These are phyloP conservation scores for Hyposoter dolosus DNA, from an alignment of 2,888 invertebrate species.

Conservation along the genomic window DNA sequence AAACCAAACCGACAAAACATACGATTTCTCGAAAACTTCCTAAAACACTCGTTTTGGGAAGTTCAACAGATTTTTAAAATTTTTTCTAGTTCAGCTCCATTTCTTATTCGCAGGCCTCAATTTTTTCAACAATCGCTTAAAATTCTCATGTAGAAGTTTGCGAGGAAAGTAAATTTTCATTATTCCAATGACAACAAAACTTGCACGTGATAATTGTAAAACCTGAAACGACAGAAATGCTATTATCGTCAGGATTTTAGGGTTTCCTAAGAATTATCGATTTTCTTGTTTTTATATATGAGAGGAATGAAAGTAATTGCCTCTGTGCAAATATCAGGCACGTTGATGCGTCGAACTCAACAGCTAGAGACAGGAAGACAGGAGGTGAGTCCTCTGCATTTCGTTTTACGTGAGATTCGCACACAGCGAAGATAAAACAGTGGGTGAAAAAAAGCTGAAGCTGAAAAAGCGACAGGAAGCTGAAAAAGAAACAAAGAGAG, in stretches of 20 bases:
- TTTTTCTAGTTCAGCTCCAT: neutral
- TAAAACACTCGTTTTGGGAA: neutral
- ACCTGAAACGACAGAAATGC: neutral
- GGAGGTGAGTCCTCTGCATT: conserved; percentile 50
- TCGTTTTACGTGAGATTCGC: conserved; percentile 40
- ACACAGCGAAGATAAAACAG: conserved; percentile 9
- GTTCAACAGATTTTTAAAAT: too few species aligned
- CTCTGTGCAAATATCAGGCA: conserved; percentile 2
- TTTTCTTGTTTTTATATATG: conserved; percentile 19
- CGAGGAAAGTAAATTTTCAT: neutral
- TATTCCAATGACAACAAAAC: neutral
- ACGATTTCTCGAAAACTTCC: conserved; percentile 41
- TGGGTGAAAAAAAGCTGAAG: conserved; percentile 32
- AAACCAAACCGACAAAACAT: conserved; percentile 22
- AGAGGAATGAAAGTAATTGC: neutral
- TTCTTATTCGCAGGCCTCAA: neutral
- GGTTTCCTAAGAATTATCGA: conserved; percentile 7
- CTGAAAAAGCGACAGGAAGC: conserved; percentile 1
- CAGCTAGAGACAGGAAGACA: conserved; percentile 42
- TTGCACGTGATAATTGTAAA: neutral
- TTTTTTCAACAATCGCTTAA: neutral
- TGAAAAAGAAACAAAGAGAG: conserved; percentile 22
- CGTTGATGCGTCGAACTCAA: conserved; percentile 29
- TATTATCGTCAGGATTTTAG: conserved; percentile 26
- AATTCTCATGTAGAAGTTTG: neutral